Conservation (phyloP, 2,113 vertebrate species). For the Aspidoscelis tigris region DNA sequence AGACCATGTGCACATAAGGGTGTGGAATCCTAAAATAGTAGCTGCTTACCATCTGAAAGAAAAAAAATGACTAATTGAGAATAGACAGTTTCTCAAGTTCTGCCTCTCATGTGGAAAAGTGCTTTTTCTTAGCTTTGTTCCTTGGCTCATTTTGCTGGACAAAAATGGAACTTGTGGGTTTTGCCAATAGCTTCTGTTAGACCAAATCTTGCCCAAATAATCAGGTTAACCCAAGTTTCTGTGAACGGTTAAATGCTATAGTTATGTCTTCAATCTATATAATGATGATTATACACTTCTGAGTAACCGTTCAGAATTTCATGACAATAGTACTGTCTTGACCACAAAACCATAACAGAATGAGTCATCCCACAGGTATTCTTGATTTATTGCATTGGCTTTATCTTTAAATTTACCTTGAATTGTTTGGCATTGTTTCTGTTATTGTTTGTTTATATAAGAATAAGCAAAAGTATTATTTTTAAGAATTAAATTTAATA, state of each 20-base stretch:
- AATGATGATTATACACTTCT: slow-evolving; percentile 14
- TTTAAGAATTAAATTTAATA: not conserved
- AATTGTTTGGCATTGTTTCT: slow-evolving; percentile 8
- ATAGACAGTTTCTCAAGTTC: slow-evolving; percentile 17
- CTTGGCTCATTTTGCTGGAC: slow-evolving; percentile 19
- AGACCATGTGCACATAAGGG: slow-evolving; percentile 22
- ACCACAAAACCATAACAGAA: slow-evolving; percentile 18
- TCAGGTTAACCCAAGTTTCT: not conserved
- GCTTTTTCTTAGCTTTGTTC: slow-evolving; percentile 30
- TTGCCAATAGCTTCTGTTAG: slow-evolving; percentile 27
- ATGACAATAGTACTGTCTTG: not conserved
- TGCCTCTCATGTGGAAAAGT: slow-evolving; percentile 7
- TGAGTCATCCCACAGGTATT: slow-evolving; percentile 17
- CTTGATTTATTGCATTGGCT: slow-evolving; percentile 19
- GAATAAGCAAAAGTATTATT: slow-evolving; percentile 4
- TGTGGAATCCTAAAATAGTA: slow-evolving; percentile 29
- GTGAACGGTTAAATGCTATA: slow-evolving; percentile 2
- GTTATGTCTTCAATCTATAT: slow-evolving; percentile 16
- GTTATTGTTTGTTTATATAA: not conserved
- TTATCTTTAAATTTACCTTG: slow-evolving; percentile 24
- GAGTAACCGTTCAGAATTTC: slow-evolving; percentile 31
- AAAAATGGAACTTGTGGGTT: slow-evolving; percentile 24
- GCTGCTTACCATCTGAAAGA: slow-evolving; percentile 23
- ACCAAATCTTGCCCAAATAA: slow-evolving; percentile 21
- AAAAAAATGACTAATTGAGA: slow-evolving; percentile 34